Evolutionary conservation across 2,888 invertebrate genomes (phyloP), one percentile per base, ranked within the genome.

Genomic region (Xanthorhoe spadicearia): DNA sequence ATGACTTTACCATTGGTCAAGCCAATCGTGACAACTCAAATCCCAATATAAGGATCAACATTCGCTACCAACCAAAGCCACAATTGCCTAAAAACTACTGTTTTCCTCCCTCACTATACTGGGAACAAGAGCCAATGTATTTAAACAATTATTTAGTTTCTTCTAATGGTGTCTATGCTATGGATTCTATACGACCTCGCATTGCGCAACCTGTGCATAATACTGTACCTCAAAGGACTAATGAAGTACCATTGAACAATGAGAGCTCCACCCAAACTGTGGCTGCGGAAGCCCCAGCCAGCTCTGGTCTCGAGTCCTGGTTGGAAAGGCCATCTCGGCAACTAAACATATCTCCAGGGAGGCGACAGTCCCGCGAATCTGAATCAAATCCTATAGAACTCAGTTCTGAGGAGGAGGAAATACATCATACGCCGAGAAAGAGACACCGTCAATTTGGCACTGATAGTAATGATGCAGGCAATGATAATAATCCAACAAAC

Each of bases 351-450:
- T 91, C 91, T 57, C 92, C 93, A 1, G 77, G 90, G 59, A 84
- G 90, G 70, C 83, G 91, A 66, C 87, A 87, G 32, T 90, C 92
- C 13, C 89, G 87, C 76, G 92, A 91, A 66, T 87, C 80, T 79
- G 87, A 86, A 74, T 72, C 84, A 56, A 87, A 86, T 82, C 81
- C 86, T 61, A 93, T 93, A 76, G 93, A 92, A 82, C 87, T 93
- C 1, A 93, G 93, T 76, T 93, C 93, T 54, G 93, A 93, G 72
- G 93, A 93, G 61, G 93, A 93, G 74, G 93, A 93, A 46, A 85
- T 32, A 32, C 32, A 32, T 32, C 32, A 87, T 79, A 75, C 76
- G 28, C 86, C 87, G n/a, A 84, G 83, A 70, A 90, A 86, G 69
- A 85, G 83, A 62, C 85, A 78, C 64, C 80, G 82, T 43, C 38